These are phyloP conservation scores for Troglohyphantes excavatus DNA, from an alignment of 2,888 invertebrate genomes.

Conservation along the genomic window DNA sequence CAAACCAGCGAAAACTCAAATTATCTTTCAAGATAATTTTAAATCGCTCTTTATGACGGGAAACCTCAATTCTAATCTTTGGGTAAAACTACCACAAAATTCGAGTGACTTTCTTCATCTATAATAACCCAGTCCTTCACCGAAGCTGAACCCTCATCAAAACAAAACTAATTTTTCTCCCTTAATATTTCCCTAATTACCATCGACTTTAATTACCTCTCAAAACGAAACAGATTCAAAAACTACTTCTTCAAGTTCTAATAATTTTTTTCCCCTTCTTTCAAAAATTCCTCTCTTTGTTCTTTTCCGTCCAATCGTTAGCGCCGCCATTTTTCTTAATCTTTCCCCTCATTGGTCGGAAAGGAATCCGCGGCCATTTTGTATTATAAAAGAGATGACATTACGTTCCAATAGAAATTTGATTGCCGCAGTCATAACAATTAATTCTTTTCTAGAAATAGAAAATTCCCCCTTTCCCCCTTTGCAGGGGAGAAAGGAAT, in stretches of 20 bases:
- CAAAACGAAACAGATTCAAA: slow-evolving; percentile 60
- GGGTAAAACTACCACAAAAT: not conserved
- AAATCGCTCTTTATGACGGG: not conserved
- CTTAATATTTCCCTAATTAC: slow-evolving; percentile 62
- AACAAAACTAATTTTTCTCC: slow-evolving; percentile 51
- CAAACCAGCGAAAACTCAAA: too few species aligned
- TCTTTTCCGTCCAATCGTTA: slow-evolving; percentile 19
- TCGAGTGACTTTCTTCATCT: slow-evolving; percentile 7
- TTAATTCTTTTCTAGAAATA: slow-evolving; percentile 59
- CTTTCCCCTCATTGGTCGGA: slow-evolving; percentile 10
- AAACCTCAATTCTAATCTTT: not conserved
- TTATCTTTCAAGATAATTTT: too few species aligned
- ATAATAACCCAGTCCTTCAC: not conserved
- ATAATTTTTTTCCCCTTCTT: not conserved
- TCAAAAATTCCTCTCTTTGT: not conserved
- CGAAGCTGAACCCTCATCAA: slow-evolving; percentile 18
- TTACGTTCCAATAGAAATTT: slow-evolving; percentile 54
- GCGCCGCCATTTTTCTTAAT: slow-evolving; percentile 57
- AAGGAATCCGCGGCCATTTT: slow-evolving; percentile 16
- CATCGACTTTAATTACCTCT: slow-evolving; percentile 62
- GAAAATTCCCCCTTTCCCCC: slow-evolving; percentile 45
- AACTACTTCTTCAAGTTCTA: slow-evolving; percentile 52
- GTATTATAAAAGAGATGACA: slow-evolving; percentile 20
- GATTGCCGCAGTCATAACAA: slow-evolving; percentile 72
- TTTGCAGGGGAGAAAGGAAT: slow-evolving; percentile 44